Percentiles rank a stretch among this genome's conserved stretches.
Conservation (phyloP, 2,113 vertebrate genomes). For the Mus spicilegus region DNA sequence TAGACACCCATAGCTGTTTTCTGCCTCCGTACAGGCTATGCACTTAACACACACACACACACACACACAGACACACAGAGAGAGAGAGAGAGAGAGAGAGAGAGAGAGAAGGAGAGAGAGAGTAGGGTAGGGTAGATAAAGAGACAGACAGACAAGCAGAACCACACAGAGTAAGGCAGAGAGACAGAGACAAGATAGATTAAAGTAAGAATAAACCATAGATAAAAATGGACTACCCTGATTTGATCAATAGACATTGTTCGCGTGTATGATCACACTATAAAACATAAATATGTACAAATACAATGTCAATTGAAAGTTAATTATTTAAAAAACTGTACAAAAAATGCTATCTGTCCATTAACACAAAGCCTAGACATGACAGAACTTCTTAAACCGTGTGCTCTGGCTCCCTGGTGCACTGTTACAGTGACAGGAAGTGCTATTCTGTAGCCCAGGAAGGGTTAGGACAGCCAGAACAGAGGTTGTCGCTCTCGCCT, state of each 20-base stretch:
- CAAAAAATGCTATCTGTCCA: neutral
- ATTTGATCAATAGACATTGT: neutral
- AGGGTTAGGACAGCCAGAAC: neutral
- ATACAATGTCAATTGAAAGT: neutral
- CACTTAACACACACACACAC: neutral
- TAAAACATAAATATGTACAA: neutral
- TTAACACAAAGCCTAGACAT: neutral
- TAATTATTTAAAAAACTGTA: neutral
- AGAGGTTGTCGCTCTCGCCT: neutral
- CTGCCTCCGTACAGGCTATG: too few relatives aligned
- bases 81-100: too few relatives aligned
- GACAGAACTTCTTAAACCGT: neutral
- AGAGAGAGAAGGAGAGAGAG: too few relatives aligned
- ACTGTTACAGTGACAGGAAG: neutral
- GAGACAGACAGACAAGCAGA: neutral
- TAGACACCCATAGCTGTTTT: neutral
- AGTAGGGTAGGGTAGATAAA: neutral
- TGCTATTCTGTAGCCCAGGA: neutral
- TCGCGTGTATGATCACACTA: too few relatives aligned
- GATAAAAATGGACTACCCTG: neutral
- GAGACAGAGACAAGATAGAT: neutral
- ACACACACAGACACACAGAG: too few relatives aligned
- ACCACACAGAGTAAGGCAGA: neutral
- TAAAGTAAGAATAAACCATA: neutral
- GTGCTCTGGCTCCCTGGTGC: neutral